Base-by-base conservation (phyloP, 2,888 invertebrate species). In the Amaurobius ferox region DNA sequence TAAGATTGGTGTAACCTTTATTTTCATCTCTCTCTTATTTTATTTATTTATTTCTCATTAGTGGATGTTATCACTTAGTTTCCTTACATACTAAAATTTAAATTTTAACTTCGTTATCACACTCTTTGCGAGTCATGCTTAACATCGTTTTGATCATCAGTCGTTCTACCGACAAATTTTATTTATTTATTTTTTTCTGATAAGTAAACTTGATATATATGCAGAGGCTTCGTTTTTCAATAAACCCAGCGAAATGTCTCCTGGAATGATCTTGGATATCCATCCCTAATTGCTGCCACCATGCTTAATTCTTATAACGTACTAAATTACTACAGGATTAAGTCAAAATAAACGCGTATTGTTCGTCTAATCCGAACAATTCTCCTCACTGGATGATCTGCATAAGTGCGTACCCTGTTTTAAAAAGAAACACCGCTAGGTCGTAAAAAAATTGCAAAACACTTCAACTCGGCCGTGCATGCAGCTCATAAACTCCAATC, bases 401-500 rank as follows among this genome's bases (percentile, higher is more conserved):
- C 55, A 40, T 62, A 62, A 68, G 48, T 61, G 55, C 67, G n/a
- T n/a, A 35, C 32, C n/a, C n/a, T 19, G 19, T 19, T 66, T 66
- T 5, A 66, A 23, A 66, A n/a, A n/a, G n/a, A 66, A 66, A 66
- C 66, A 66, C 35, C n/a, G 32, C n/a, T 32, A 32, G 7, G n/a
- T 66, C 30, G 35, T 66, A 66, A 68, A 68, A 40, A 16, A 67
- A 67, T 35, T 26, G 16, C 40, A 16, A 6, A 39, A 28, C 16
- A 40, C 35, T 67, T 39, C 39, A 35, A 67, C 5, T 35, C 68
- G 61, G 64, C 78, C 83, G 77, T 85, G 83, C 77, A 77, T 77
- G 64, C 19, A n/a, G 55, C 44, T 62, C 72, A 85, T 85, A 85
- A 77, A 85, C 71, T 83, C 29, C 32, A 64, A 85, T 85, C 77